Percentiles rank a stretch among this genome's conserved stretches.
Conservation (phyloP, 2,113 vertebrate genomes). For the Orycteropus afer region DNA sequence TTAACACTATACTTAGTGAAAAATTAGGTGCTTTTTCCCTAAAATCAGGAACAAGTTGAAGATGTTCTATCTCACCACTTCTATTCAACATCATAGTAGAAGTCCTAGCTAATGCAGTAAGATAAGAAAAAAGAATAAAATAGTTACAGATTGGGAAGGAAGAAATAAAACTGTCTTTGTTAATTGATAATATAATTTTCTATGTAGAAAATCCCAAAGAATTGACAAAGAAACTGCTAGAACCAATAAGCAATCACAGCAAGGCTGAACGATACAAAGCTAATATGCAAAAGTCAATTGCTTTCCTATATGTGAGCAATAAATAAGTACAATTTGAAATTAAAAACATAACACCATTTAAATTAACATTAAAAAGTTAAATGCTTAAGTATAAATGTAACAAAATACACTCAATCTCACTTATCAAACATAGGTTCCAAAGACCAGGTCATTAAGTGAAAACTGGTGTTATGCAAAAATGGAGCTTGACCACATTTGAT, state of each 20-base stretch:
- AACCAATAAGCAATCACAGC: background rate
- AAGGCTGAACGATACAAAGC: background rate
- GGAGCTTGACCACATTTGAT: no score
- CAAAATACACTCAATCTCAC: background rate
- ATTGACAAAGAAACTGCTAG: background rate
- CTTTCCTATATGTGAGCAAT: background rate
- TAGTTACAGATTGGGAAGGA: background rate
- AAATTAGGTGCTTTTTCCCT: background rate
- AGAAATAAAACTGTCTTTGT: background rate
- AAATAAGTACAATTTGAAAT: no score
- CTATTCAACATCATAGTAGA: background rate
- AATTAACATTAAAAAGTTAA: background rate
- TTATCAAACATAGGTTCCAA: background rate
- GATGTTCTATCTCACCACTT: background rate
- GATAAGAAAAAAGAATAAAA: background rate
- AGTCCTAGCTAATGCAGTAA: background rate
- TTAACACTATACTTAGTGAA: background rate
- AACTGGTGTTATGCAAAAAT: no score
- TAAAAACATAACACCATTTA: background rate
- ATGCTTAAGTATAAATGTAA: background rate
- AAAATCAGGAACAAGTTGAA: background rate
- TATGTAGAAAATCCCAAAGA: background rate
- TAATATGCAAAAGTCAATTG: background rate
- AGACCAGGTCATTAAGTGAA: background rate
- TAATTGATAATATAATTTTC: background rate